These are phyloP conservation scores for Tenodera sinensis DNA, from an alignment of 2,888 invertebrate genomes.

Conservation along the genomic window DNA sequence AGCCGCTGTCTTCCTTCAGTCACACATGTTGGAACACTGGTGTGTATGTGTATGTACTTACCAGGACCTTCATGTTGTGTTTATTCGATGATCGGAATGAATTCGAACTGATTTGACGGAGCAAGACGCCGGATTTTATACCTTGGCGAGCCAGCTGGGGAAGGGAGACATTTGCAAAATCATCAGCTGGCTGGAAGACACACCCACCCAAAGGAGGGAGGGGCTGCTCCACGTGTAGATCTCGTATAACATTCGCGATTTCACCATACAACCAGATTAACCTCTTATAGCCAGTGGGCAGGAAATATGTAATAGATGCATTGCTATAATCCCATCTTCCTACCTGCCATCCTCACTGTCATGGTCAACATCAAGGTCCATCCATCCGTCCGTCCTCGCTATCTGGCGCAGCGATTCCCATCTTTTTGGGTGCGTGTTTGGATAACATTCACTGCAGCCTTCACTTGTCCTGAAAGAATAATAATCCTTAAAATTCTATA, in stretches of 20 bases:
- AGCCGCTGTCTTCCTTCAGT: not conserved
- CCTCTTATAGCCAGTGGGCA: not conserved
- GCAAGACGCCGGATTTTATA: slow-evolving; percentile 20
- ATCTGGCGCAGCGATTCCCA: no score
- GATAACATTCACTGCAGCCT: no score
- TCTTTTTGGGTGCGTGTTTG: no score
- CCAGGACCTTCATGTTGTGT: slow-evolving; percentile 28
- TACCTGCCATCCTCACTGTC: not conserved
- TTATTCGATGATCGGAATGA: slow-evolving; percentile 3
- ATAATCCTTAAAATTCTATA: no score
- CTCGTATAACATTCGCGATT: not conserved
- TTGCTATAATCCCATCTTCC: not conserved
- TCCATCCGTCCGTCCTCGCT: no score
- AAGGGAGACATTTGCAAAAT: not conserved
- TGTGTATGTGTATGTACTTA: slow-evolving; percentile 21
- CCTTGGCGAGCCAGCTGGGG: not conserved
- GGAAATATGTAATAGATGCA: not conserved
- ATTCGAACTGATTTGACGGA: slow-evolving; percentile 18
- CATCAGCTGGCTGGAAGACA: not conserved
- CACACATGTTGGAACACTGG: not conserved
- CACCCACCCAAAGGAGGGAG: not conserved
- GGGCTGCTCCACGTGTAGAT: not conserved
- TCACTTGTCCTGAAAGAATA: no score
- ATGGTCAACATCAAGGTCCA: no score
- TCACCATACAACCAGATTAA: not conserved